A percentile compares a stretch with the other conserved stretches of the same genome.
These are phyloP conservation scores for Drosophila vallismaia DNA, from an alignment of 2,888 invertebrate genomes.

Conservation along the genomic window DNA sequence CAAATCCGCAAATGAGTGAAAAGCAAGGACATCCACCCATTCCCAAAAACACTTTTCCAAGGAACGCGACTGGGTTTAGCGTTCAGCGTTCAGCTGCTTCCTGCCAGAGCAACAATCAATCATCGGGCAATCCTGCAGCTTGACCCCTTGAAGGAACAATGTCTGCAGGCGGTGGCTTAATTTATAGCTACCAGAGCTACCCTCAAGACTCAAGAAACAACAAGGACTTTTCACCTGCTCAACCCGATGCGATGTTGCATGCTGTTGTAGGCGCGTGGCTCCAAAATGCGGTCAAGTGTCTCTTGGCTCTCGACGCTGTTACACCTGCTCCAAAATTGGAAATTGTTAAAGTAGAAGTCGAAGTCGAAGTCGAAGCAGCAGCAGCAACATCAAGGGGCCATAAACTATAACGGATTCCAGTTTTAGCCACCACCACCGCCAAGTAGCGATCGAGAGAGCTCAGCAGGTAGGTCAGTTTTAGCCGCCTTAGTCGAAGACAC, in stretches of 20 bases:
- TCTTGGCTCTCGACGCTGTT: slow-evolving; percentile 48
- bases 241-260: slow-evolving; percentile 27
- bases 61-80: slow-evolving; percentile 12
- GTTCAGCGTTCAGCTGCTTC: slow-evolving; percentile 69
- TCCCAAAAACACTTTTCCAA: slow-evolving; percentile 11
- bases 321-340: slow-evolving; percentile 74
- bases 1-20: slow-evolving; percentile 71
- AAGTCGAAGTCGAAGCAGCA: slow-evolving; percentile 11
- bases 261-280: slow-evolving; percentile 73
- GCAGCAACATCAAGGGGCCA: slow-evolving; percentile 59
- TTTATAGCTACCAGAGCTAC: slow-evolving; percentile 68
- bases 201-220: slow-evolving; percentile 64
- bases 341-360: slow-evolving; percentile 35
- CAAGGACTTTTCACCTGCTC: slow-evolving; percentile 67
- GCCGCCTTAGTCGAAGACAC: slow-evolving; percentile 65
- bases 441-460: slow-evolving; percentile 21
- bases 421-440: slow-evolving; percentile 69
- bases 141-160: slow-evolving; percentile 49
- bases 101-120: slow-evolving; percentile 73
- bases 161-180: slow-evolving; percentile 69
- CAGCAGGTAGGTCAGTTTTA: slow-evolving; percentile 71
- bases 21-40: slow-evolving; percentile 2
- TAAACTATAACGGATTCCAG: slow-evolving; percentile 80
- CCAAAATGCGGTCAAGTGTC: slow-evolving; percentile 78
- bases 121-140: slow-evolving; percentile 60